Percentiles rank a stretch among this genome's conserved stretches.
These are phyloP conservation scores for Hetaerina americana DNA, from an alignment of 1,140 invertebrate species.

Conservation along the genomic window DNA sequence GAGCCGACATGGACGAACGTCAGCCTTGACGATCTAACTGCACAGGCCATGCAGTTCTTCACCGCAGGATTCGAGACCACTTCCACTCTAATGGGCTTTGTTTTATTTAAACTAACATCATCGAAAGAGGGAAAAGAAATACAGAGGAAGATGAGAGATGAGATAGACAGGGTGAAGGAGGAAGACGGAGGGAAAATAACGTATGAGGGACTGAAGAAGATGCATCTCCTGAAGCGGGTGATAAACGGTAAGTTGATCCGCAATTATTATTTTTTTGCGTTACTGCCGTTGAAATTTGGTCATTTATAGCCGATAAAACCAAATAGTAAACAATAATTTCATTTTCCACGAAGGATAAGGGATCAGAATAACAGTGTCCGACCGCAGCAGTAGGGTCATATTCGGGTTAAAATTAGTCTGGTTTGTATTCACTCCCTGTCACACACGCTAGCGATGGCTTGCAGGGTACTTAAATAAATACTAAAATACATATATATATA, in stretches of 20 bases:
- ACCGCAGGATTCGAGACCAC: constrained; percentile 37
- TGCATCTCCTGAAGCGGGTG: constrained; percentile 30
- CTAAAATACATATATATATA: too few relatives aligned
- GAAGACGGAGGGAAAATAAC: constrained; percentile 21
- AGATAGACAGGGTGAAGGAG: constrained; percentile 25
- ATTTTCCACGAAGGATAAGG: too few relatives aligned
- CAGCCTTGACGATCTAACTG: constrained; percentile 9
- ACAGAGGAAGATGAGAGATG: constrained; percentile 29
- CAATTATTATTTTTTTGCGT: constrained; percentile 2
- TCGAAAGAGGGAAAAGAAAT: constrained; percentile 22
- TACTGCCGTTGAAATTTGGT: too few relatives aligned
- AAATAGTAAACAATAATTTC: too few relatives aligned
- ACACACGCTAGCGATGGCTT: too few relatives aligned
- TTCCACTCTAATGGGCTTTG: constrained; percentile 26
- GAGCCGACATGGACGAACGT: background rate
- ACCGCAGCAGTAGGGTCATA: too few relatives aligned
- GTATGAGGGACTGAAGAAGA: constrained; percentile 28
- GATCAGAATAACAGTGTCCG: too few relatives aligned
- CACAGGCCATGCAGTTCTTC: constrained; percentile 33
- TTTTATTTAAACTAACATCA: constrained; percentile 25
- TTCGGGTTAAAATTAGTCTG: too few relatives aligned
- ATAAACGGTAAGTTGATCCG: constrained; percentile 20
- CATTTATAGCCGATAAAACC: too few relatives aligned
- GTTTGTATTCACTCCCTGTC: too few relatives aligned
- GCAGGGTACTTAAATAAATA: too few relatives aligned